Conservation (phyloP, 1,140 invertebrate genomes). For the Drosophila tristis region DNA sequence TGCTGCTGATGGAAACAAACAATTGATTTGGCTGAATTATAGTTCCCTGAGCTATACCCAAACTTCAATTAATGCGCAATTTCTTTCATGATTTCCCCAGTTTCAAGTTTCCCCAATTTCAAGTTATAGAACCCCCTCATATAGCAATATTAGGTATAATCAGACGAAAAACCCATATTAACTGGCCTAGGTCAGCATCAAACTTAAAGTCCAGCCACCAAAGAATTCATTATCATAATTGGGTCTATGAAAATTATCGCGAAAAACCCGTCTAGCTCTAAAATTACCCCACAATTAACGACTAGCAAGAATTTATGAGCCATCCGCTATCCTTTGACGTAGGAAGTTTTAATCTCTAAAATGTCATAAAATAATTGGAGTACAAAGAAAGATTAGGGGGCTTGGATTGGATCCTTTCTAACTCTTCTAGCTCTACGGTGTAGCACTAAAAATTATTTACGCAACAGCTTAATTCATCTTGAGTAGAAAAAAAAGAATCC, state of each 20-base stretch:
- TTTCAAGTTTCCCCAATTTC: not conserved
- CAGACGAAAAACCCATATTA: constrained; percentile 32
- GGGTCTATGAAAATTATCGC: constrained; percentile 28
- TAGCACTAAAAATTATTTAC: too few species aligned
- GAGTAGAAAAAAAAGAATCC: too few species aligned
- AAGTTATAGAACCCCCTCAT: constrained; percentile 19
- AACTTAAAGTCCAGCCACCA: constrained; percentile 19
- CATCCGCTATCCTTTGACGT: not conserved
- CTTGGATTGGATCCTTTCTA: not conserved
- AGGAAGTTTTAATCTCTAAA: constrained; percentile 19
- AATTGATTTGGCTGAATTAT: not conserved
- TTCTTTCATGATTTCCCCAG: constrained; percentile 36
- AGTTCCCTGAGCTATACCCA: not conserved
- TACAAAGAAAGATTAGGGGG: not conserved
- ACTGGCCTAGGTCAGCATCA: constrained; percentile 69
- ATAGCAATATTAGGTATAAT: constrained; percentile 12
- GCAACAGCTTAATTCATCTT: too few species aligned
- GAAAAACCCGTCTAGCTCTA: constrained; percentile 6
- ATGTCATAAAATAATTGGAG: constrained; percentile 11
- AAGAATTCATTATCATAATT: not conserved
- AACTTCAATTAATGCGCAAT: constrained; percentile 9
- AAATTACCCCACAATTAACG: constrained; percentile 27
- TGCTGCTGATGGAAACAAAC: constrained; percentile 7
- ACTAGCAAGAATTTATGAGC: constrained; percentile 19
- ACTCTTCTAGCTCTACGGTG: too few species aligned